Evolutionary conservation across 2,797 vertebrate species (phyloP).

Genomic region (Macropodus opercularis): DNA sequence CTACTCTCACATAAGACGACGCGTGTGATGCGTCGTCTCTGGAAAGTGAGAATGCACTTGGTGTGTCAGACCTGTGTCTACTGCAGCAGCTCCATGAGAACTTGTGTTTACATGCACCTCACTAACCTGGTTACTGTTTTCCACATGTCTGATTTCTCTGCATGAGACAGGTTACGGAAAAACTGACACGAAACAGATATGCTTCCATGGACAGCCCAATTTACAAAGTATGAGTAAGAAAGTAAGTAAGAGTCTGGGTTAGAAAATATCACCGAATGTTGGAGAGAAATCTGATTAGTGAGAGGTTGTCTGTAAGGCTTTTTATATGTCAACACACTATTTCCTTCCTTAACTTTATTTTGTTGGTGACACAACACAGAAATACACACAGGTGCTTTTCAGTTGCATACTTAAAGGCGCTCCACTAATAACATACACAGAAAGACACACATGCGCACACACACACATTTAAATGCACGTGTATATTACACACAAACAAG

Average conservation of each 20-base stretch:
- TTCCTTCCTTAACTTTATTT: slow-evolving; percentile 35
- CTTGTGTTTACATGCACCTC: neutral
- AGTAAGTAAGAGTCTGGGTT: neutral
- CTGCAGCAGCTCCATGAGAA: slow-evolving; percentile 1
- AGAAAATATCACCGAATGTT: slow-evolving; percentile 20
- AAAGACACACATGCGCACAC: slow-evolving; percentile 31
- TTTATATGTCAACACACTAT: slow-evolving; percentile 26
- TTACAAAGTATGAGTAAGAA: no score
- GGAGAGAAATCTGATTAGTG: slow-evolving; percentile 27
- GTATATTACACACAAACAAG: slow-evolving; percentile 49
- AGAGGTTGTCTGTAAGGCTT: slow-evolving; percentile 31
- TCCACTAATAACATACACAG: slow-evolving; percentile 31
- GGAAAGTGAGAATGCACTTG: slow-evolving; percentile 40
- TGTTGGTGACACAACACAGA: slow-evolving; percentile 11
- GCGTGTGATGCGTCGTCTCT: slow-evolving; percentile 36
- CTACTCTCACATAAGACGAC: slow-evolving; percentile 18
- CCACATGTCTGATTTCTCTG: neutral
- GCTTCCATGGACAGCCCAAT: neutral
- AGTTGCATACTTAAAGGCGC: no score
- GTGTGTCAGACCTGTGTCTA: slow-evolving; percentile 32
- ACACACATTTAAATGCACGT: slow-evolving; percentile 1
- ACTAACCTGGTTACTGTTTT: slow-evolving; percentile 1
- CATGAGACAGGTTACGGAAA: neutral
- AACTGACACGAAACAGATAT: neutral
- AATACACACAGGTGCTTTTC: slow-evolving; percentile 14